A percentile compares a stretch with the other conserved stretches of the same genome.
Evolutionary conservation across 2,888 invertebrate genomes (phyloP).

Genomic region (Cheilosia vernalis): DNA sequence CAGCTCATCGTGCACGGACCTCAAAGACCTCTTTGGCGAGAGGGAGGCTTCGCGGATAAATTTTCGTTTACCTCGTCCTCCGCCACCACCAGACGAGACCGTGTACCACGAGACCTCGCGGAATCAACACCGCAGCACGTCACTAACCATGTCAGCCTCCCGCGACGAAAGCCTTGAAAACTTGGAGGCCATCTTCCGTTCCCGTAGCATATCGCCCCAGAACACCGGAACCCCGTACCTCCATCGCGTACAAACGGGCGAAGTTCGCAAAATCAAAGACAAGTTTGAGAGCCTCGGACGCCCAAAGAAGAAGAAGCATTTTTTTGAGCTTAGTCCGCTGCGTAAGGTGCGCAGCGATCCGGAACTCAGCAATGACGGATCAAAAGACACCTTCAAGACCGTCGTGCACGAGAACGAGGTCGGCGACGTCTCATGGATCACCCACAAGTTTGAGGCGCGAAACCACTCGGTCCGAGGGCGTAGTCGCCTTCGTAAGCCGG

Average conservation of each 20-base stretch:
- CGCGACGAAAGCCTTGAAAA: constrained; percentile 84
- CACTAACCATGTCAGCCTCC: constrained; percentile 38
- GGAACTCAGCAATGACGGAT: constrained; percentile 86
- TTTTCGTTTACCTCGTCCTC: constrained; percentile 84
- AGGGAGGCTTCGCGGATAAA: constrained; percentile 84
- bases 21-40: constrained; percentile 93
- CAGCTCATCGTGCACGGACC: constrained; percentile 85
- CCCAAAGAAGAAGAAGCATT: constrained; percentile 77
- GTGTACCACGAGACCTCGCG: constrained; percentile 73
- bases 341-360: constrained; percentile 91
- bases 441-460: constrained; percentile 85
- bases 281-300: constrained; percentile 87
- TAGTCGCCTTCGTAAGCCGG: constrained; percentile 83
- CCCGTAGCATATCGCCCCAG: constrained; percentile 89
- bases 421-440: constrained; percentile 86
- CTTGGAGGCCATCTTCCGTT: constrained; percentile 87
- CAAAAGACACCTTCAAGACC: constrained; percentile 84
- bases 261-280: constrained; percentile 90
- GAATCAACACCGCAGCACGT: constrained; percentile 47
- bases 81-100: constrained; percentile 84
- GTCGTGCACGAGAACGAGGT: constrained; percentile 84
- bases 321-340: constrained; percentile 83
- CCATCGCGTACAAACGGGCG: constrained; percentile 89
- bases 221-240: constrained; percentile 88
- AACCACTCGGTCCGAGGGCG: constrained; percentile 84